A percentile compares a stretch with the other conserved stretches of the same genome.
These are phyloP conservation scores for Silurus lanzhouensis DNA, from an alignment of 2,797 vertebrate genomes.

Conservation along the genomic window DNA sequence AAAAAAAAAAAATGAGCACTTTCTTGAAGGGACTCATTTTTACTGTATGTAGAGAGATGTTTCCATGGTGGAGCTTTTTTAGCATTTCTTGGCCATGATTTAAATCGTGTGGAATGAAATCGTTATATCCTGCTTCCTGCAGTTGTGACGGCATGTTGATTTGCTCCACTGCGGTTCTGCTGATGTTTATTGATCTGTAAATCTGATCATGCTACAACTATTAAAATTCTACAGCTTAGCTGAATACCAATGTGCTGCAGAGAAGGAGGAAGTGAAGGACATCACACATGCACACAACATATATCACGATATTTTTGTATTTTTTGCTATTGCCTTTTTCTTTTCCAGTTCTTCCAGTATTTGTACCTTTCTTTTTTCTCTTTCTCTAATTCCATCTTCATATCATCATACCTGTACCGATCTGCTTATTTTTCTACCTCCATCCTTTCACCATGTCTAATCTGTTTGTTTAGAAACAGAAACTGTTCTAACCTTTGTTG, in stretches of 20 bases:
- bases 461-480: too few species aligned
- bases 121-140: not conserved
- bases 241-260: not conserved
- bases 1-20: too few species aligned
- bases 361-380: not conserved
- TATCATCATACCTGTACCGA: not conserved
- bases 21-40: not conserved
- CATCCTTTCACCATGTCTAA: not conserved
- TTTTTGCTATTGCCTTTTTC: not conserved
- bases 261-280: not conserved
- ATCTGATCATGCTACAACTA: not conserved
- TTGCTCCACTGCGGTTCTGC: not conserved
- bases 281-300: too few species aligned
- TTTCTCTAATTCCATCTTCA: not conserved
- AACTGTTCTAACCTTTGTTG: too few species aligned
- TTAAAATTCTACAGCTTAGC: not conserved
- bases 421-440: not conserved
- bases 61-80: not conserved
- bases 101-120: not conserved
- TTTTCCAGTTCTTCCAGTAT: not conserved
- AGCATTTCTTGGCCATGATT: not conserved
- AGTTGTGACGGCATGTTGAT: not conserved
- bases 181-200: constrained; percentile 19
- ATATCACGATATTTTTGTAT: not conserved
- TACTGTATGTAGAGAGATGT: too few species aligned